These are phyloP conservation scores for Pinna nobilis DNA, from an alignment of 1,140 invertebrate genomes.

Conservation along the genomic window DNA sequence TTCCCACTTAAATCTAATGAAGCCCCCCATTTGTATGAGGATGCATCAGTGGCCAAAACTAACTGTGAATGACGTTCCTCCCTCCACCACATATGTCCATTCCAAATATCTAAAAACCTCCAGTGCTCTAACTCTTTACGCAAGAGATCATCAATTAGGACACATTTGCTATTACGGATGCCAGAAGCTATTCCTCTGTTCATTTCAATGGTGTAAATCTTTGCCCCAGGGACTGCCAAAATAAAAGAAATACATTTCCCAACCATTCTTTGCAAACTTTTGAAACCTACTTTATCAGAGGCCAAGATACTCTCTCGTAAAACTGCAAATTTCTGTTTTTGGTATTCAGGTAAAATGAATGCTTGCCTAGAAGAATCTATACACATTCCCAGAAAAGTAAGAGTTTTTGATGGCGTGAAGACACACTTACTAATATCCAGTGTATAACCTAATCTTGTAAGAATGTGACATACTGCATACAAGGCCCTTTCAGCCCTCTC, in stretches of 20 bases:
- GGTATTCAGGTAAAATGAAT: constrained; percentile 32
- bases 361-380: constrained; percentile 25
- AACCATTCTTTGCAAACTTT: constrained; percentile 22
- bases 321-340: constrained; percentile 14
- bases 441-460: constrained; percentile 22
- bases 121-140: constrained; percentile 24
- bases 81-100: constrained; percentile 25
- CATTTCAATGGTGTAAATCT: constrained; percentile 22
- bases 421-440: constrained; percentile 13
- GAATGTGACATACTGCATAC: constrained; percentile 30
- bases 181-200: constrained; percentile 10
- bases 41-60: constrained; percentile 25
- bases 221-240: constrained; percentile 25
- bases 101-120: constrained; percentile 28
- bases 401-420: constrained; percentile 5
- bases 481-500: constrained; percentile 2
- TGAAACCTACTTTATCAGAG: background rate
- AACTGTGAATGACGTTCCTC: constrained; percentile 24
- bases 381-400: constrained; percentile 30
- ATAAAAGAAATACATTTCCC: constrained; percentile 37
- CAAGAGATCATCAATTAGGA: constrained; percentile 10
- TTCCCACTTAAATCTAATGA: background rate
- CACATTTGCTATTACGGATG: constrained; percentile 4
- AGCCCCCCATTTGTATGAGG: constrained; percentile 23
- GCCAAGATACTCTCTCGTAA: constrained; percentile 9